phyloP scores from a whole-genome alignment of 2,113 vertebrate genomes.

The Myiagra hebetior region DNA sequence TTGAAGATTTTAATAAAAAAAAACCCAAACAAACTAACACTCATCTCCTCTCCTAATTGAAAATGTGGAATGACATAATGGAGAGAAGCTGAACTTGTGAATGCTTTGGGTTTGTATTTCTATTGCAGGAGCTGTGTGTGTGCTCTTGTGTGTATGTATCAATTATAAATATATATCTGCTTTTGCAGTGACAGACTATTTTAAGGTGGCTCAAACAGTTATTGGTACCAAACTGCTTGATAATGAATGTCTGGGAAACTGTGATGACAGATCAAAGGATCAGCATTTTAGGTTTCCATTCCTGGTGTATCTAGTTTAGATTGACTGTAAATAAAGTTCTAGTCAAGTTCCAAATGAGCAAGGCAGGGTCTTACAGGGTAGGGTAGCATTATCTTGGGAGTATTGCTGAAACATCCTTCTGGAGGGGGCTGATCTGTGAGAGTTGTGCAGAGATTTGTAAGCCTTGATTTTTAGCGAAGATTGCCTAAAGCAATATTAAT shows the following conservation, averaged over 20 bases:
- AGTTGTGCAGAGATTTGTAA: conserved; percentile 55
- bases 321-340: conserved; percentile 47
- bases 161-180: background rate
- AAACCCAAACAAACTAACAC: no score
- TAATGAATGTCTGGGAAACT: conserved; percentile 25
- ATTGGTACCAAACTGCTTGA: conserved; percentile 2
- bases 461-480: conserved; percentile 61
- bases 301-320: conserved; percentile 14
- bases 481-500: conserved; percentile 64
- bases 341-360: conserved; percentile 49
- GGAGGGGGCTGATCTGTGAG: conserved; percentile 39
- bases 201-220: conserved; percentile 39
- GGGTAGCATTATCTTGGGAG: conserved; percentile 22
- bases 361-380: conserved; percentile 23
- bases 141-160: background rate
- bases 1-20: background rate
- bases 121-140: background rate
- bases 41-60: background rate
- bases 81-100: conserved; percentile 4
- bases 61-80: conserved; percentile 2
- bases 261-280: conserved; percentile 37
- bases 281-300: conserved; percentile 32
- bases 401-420: conserved; percentile 34
- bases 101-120: background rate
- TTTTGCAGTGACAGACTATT: conserved; percentile 20